Conservation (phyloP, 2,797 vertebrate species). For the Acipenser transmontanus region DNA sequence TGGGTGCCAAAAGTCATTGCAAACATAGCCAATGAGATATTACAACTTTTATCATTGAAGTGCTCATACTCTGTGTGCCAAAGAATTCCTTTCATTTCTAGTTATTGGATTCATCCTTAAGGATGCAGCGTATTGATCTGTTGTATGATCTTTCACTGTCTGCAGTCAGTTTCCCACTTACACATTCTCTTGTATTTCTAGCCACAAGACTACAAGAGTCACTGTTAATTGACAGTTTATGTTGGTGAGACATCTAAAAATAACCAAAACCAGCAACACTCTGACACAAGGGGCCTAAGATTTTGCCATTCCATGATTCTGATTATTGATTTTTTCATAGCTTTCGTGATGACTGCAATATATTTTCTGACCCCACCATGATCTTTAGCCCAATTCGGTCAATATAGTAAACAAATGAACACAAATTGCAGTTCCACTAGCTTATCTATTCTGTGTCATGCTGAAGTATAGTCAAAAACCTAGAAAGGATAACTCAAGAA, state of each 20-base stretch:
- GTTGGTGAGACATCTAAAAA: conserved; percentile 21
- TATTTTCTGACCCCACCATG: too few relatives aligned
- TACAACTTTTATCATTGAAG: conserved; percentile 37
- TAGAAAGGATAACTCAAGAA: too few relatives aligned
- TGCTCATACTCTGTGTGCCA: conserved; percentile 30
- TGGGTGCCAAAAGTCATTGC: too few relatives aligned
- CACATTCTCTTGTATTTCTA: conserved; percentile 41
- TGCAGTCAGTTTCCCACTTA: conserved; percentile 45
- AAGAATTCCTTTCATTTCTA: conserved; percentile 42
- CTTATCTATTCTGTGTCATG: too few relatives aligned
- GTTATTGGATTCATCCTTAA: neutral
- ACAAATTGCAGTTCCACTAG: too few relatives aligned
- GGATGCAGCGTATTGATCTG: neutral
- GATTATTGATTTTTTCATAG: conserved; percentile 31
- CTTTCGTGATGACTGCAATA: conserved; percentile 12
- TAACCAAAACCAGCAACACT: conserved; percentile 11
- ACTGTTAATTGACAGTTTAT: conserved; percentile 13
- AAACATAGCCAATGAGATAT: neutral
- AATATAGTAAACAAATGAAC: too few relatives aligned
- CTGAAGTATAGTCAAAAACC: too few relatives aligned
- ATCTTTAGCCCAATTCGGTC: too few relatives aligned
- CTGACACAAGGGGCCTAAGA: conserved; percentile 10
- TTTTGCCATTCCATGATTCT: conserved; percentile 17
- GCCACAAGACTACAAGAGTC: conserved; percentile 17
- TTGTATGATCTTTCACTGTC: conserved; percentile 23